A percentile compares a stretch with the other conserved stretches of the same genome.
phyloP scores from a whole-genome alignment of 2,888 invertebrate species.

The Brachylomia viminalis region DNA sequence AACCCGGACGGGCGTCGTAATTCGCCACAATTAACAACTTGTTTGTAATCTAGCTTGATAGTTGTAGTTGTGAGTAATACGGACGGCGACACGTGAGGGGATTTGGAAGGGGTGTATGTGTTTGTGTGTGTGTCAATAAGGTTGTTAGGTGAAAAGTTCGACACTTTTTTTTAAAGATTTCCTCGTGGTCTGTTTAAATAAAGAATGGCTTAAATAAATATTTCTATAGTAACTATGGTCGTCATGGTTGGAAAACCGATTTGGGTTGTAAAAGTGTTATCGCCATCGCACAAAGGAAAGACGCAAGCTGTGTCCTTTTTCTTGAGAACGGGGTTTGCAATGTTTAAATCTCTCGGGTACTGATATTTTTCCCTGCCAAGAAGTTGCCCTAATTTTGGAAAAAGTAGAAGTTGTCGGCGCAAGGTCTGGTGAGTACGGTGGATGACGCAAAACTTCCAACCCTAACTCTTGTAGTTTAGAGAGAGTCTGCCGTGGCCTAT shows the following conservation, averaged over 20 bases:
- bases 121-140: neutral
- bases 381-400: too few relatives aligned
- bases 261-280: neutral
- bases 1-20: constrained; percentile 70
- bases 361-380: too few relatives aligned
- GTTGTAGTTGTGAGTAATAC: constrained; percentile 58
- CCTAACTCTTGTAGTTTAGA: too few relatives aligned
- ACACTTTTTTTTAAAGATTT: neutral
- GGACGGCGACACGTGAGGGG: constrained; percentile 30
- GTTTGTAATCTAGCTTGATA: constrained; percentile 64
- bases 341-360: too few relatives aligned
- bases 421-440: too few relatives aligned
- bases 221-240: neutral
- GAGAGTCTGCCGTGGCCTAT: too few relatives aligned
- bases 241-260: neutral
- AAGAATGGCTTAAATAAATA: neutral
- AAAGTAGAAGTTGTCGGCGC: too few relatives aligned
- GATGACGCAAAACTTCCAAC: too few relatives aligned
- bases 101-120: constrained; percentile 14
- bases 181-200: neutral
- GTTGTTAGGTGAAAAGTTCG: neutral
- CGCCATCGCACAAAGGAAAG: neutral
- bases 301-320: neutral
- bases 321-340: neutral
- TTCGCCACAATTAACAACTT: constrained; percentile 70